Conservation (phyloP, 2,888 invertebrate species). For the Acrocyrtus sp. region DNA sequence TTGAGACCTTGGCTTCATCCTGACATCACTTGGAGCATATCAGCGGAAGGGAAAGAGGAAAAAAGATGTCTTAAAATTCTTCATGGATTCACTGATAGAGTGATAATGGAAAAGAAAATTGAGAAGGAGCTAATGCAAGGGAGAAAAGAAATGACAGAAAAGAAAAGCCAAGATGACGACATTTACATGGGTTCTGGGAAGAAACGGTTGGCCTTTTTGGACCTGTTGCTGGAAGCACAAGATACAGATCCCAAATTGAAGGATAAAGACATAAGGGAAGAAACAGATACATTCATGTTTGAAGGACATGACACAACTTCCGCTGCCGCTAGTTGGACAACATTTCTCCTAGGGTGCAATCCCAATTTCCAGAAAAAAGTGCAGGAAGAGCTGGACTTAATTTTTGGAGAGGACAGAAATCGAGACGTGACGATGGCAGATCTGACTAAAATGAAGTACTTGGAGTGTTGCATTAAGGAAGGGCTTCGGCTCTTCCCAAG, state of each 20-base stretch:
- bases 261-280: constrained; percentile 66
- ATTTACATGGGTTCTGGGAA: neutral
- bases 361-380: constrained; percentile 29
- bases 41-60: constrained; percentile 68
- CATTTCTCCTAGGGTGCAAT: constrained; percentile 29
- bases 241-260: constrained; percentile 40
- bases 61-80: constrained; percentile 68
- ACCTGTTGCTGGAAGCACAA: constrained; percentile 18
- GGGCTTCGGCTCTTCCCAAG: constrained; percentile 66
- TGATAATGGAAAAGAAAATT: constrained; percentile 21
- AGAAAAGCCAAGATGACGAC: neutral
- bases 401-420: constrained; percentile 43
- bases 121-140: neutral
- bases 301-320: constrained; percentile 40
- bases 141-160: neutral
- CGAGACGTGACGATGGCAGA: constrained; percentile 65
- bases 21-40: constrained; percentile 68
- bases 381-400: constrained; percentile 45
- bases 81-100: constrained; percentile 69
- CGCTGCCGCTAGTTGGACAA: constrained; percentile 25
- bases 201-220: neutral
- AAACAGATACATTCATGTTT: constrained; percentile 63
- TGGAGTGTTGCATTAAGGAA: constrained; percentile 67
- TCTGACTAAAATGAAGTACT: constrained; percentile 65
- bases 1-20: constrained; percentile 69